Evolutionary conservation across 2,888 invertebrate species (phyloP).

Genomic region (Aelia acuminata): DNA sequence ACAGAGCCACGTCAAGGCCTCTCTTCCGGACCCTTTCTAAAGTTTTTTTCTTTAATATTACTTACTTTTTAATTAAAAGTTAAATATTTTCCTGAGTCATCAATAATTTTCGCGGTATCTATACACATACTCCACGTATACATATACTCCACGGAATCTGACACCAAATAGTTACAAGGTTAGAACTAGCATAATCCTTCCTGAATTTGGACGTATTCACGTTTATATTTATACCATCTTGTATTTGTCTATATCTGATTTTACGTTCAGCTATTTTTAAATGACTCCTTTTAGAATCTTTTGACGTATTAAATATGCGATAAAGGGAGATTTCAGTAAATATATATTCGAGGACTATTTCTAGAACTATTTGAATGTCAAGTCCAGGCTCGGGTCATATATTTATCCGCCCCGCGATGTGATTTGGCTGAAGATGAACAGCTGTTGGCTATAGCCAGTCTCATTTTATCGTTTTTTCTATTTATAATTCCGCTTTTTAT

Average conservation of each 20-base stretch:
- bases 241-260: no score
- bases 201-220: no score
- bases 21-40: background rate
- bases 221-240: no score
- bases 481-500: background rate
- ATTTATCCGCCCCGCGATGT: background rate
- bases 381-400: background rate
- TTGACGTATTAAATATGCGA: background rate
- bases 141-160: no score
- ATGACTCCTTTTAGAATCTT: no score
- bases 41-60: background rate
- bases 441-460: background rate
- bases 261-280: no score
- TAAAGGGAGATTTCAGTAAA: background rate
- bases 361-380: conserved; percentile 5
- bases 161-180: no score
- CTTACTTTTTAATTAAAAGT: no score
- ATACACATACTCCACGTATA: no score
- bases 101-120: no score
- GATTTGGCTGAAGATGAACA: background rate
- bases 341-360: background rate
- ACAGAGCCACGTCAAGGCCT: background rate
- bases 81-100: no score
- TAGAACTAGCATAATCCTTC: no score
- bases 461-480: background rate